Evolutionary conservation across 2,113 vertebrate genomes (phyloP), one percentile per base, ranked within the genome.

Genomic region (Caracal caracal): DNA sequence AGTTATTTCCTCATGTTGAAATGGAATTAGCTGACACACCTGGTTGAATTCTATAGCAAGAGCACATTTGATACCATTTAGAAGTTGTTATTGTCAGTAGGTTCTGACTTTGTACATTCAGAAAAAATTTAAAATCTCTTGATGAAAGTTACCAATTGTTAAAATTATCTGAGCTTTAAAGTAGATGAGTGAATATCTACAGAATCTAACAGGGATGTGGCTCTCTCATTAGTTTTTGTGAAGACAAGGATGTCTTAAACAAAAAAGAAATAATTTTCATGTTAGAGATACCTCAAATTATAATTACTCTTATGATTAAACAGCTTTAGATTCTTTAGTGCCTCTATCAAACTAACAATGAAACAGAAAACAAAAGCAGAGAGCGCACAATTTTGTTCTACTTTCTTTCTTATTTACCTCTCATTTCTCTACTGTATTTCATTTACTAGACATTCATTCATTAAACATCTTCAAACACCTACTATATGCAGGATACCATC

Each of bases 361-460:
- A 96, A 70, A 71, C 7, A 92, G 68, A 53, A 88, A 88, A 83
- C 49, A 70, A 83, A 92, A 63, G 35, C 4, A 9, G 47, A 0
- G 26, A 2, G 2, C 20, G 20, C 40, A 78, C 1, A 33, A 35
- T 84, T 71, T 65, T 35, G n/a, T 53, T 88, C 68, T 47, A 71
- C 9, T 35, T n/a, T 88, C 70, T 63, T 53, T 63, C 78, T 43
- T 17, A 65, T 73, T 10, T 85, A 5, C 30, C n/a, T 83, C 68
- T 96, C 76, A 53, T 70, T 83, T 88, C 83, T 93, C 63, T 22
- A 79, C n/a, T 90, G 6, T 6, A 79, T 63, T 93, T 90, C n/a
- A 70, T 28, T 68, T 7, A 47, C 17, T 87, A 24, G 47, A 47
- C 49, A n/a, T 10, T 82, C n/a, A 75, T 37, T 88, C 47, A 76